These are phyloP conservation scores for Eulemur mongoz DNA, from an alignment of 2,797 vertebrate species.

Conservation along the genomic window DNA sequence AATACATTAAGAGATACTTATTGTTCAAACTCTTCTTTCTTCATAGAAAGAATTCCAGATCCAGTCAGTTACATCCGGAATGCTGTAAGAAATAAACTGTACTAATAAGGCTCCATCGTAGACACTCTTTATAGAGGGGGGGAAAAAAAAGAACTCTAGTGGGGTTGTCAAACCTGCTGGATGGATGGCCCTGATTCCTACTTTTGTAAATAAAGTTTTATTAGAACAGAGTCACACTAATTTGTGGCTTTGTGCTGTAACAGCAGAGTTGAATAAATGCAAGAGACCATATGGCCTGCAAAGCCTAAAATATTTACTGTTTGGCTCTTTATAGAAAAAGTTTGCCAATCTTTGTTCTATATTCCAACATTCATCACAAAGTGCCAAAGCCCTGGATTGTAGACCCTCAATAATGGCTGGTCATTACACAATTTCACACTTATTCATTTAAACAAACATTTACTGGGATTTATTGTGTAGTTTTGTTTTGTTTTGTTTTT, in stretches of 20 bases:
- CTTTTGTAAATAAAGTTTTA: neutral
- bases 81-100: neutral
- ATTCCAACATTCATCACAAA: neutral
- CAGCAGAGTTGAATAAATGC: conserved; percentile 1
- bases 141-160: neutral
- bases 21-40: neutral
- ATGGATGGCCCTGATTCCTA: neutral
- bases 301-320: neutral
- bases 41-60: neutral
- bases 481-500: neutral
- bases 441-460: conserved; percentile 34
- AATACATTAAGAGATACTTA: neutral
- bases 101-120: neutral
- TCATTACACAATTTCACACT: neutral
- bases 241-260: neutral
- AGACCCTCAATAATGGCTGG: neutral
- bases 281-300: neutral
- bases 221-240: neutral
- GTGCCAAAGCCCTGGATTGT: neutral
- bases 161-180: neutral
- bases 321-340: neutral
- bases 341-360: neutral
- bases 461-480: neutral
- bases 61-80: neutral
- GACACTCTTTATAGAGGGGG: neutral